Evolutionary conservation across 2,888 invertebrate genomes (phyloP).

Genomic region (Phytoseiulus persimilis): DNA sequence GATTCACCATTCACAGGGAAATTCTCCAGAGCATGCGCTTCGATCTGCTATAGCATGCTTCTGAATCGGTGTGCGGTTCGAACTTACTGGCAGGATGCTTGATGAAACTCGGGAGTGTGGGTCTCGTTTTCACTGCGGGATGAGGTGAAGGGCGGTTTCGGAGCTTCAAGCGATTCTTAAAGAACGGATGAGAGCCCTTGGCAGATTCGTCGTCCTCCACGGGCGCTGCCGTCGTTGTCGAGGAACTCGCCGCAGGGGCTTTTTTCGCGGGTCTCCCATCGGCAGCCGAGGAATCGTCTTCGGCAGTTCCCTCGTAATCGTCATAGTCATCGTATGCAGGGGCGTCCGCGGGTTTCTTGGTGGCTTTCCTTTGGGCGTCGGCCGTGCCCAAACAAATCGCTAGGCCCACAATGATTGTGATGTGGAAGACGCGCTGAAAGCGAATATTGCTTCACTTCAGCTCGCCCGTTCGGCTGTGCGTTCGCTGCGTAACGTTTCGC

Average conservation of each 20-base stretch:
- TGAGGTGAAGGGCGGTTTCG: slow-evolving; percentile 22
- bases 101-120: slow-evolving; percentile 29
- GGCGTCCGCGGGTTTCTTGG: slow-evolving; percentile 11
- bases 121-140: slow-evolving; percentile 9
- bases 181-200: neutral
- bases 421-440: neutral
- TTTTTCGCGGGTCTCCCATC: neutral
- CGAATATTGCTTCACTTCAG: neutral
- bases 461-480: neutral
- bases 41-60: too few relatives aligned
- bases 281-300: neutral
- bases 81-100: slow-evolving; percentile 30
- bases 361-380: neutral
- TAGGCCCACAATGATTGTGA: neutral
- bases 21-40: too few relatives aligned
- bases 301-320: slow-evolving; percentile 17
- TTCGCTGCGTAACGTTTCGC: neutral
- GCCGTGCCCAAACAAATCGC: neutral
- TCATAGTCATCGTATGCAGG: slow-evolving; percentile 29
- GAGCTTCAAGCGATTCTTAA: slow-evolving; percentile 10
- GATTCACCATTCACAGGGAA: too few relatives aligned
- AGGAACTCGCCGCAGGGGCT: neutral
- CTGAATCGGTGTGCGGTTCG: neutral
- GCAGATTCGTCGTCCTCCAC: neutral
- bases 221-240: neutral